Evolutionary conservation across 2,888 invertebrate species (phyloP), one percentile per base, ranked within the genome.

Genomic region (Tachina grossa): DNA sequence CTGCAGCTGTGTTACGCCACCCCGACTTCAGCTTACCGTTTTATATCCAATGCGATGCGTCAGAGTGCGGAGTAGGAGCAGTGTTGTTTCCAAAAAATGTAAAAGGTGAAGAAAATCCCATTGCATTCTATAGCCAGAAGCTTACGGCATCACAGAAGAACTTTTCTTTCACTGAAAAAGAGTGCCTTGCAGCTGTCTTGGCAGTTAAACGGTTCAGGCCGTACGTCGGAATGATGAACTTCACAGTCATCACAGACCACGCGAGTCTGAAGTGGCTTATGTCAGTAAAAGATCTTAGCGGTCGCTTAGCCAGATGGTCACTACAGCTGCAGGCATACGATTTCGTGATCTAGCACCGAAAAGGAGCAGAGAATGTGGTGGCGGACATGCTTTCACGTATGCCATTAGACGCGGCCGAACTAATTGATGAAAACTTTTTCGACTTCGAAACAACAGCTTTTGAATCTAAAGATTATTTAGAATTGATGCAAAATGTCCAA

Each of bases 211-310:
- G 22, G 4, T 63, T 63, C 16, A 31, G 63, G 11, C 63, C 63
- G 1, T 63, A 63, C 16, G 63, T 45, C 1, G 63, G 45, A 9
- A 63, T 63, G 63, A 63, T 63, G 63, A 43, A 43, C 2, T 63
- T 63, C 41, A 63, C 63, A 63, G 43, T 63, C 2, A 43, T 61
- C 16, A 41, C 61, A 1, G 41, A 61, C 10, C 61, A 61, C 39
- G n/a, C 41, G 6, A 61, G 61, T 43, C 16, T 43, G 4, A 31
- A 31, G 31, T 31, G 31, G 31, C 31, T 31, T 31, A 31, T 31
- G 31, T 31, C 31, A 0, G 11, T 49, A 11, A 49, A 49, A 13
- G 8, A 61, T 13, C 14, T 49, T 11, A 61, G 10, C 43, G 41
- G 61, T 9, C 11, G 10, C 14, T 16, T 61, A 10, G 41, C 61